These are phyloP conservation scores for Vanessa cardui DNA, from an alignment of 2,888 invertebrate genomes.

Conservation along the genomic window DNA sequence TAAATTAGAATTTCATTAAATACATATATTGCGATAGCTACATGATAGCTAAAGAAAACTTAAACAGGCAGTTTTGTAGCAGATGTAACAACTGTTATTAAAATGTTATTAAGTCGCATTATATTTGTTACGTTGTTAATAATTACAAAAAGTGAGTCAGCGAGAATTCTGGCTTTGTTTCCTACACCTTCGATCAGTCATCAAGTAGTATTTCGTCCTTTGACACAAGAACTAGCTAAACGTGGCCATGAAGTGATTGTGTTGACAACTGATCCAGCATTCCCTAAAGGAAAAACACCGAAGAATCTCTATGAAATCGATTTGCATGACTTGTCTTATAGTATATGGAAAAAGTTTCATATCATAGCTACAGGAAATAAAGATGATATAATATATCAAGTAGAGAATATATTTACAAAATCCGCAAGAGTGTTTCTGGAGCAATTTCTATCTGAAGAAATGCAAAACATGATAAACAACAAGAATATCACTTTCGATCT, in stretches of 20 bases:
- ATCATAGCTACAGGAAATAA: slow-evolving; percentile 12
- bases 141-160: slow-evolving; percentile 40
- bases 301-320: slow-evolving; percentile 66
- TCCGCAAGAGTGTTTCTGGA: slow-evolving; percentile 26
- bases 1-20: no score
- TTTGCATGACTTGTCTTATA: slow-evolving; percentile 50
- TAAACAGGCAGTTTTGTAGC: no score
- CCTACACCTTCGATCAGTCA: slow-evolving; percentile 72
- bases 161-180: slow-evolving; percentile 61
- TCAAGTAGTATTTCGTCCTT: slow-evolving; percentile 64
- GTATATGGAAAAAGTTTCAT: not conserved
- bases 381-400: slow-evolving; percentile 1
- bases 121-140: not conserved
- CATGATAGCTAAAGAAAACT: no score
- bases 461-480: slow-evolving; percentile 44
- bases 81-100: no score
- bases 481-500: slow-evolving; percentile 36
- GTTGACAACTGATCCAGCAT: slow-evolving; percentile 66
- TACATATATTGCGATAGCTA: no score
- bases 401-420: not conserved
- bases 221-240: slow-evolving; percentile 63
- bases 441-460: slow-evolving; percentile 42
- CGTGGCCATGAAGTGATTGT: slow-evolving; percentile 72
- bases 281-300: slow-evolving; percentile 49
- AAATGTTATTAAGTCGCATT: not conserved